phyloP scores from a whole-genome alignment of 2,797 vertebrate species.

The Hoplostethus atlanticus region DNA sequence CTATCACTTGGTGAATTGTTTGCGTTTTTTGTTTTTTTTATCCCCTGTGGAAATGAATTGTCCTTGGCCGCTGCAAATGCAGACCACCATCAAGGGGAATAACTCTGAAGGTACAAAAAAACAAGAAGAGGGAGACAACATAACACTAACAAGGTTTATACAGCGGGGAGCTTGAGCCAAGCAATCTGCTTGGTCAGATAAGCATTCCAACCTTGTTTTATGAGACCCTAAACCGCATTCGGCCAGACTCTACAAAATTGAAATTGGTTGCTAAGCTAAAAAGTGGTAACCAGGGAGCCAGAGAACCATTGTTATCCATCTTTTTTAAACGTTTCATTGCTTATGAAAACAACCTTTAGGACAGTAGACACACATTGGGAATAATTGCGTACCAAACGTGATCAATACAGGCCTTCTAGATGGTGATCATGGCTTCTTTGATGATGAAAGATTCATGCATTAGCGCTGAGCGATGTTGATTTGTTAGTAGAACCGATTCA shows the following conservation, averaged over 20 bases:
- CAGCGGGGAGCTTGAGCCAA: slow-evolving; percentile 46
- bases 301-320: not conserved
- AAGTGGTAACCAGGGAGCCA: slow-evolving; percentile 16
- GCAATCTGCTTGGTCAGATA: slow-evolving; percentile 62
- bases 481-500: too few relatives aligned
- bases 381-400: too few relatives aligned
- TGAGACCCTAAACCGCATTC: slow-evolving; percentile 42
- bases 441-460: too few relatives aligned
- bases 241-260: slow-evolving; percentile 28
- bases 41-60: slow-evolving; percentile 42
- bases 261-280: slow-evolving; percentile 41
- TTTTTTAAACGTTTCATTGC: not conserved
- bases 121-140: slow-evolving; percentile 19
- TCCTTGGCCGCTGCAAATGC: slow-evolving; percentile 49
- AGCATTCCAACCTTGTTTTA: slow-evolving; percentile 51
- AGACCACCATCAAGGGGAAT: slow-evolving; percentile 48
- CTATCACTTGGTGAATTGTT: slow-evolving; percentile 55
- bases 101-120: slow-evolving; percentile 47
- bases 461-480: too few relatives aligned
- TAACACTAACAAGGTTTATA: slow-evolving; percentile 58
- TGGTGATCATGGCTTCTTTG: too few relatives aligned
- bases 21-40: slow-evolving; percentile 32
- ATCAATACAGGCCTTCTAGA: too few relatives aligned
- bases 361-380: not conserved
- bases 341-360: not conserved